These are phyloP conservation scores for Drosophila nr. medialis DNA, from an alignment of 2,888 invertebrate genomes.

Conservation along the genomic window DNA sequence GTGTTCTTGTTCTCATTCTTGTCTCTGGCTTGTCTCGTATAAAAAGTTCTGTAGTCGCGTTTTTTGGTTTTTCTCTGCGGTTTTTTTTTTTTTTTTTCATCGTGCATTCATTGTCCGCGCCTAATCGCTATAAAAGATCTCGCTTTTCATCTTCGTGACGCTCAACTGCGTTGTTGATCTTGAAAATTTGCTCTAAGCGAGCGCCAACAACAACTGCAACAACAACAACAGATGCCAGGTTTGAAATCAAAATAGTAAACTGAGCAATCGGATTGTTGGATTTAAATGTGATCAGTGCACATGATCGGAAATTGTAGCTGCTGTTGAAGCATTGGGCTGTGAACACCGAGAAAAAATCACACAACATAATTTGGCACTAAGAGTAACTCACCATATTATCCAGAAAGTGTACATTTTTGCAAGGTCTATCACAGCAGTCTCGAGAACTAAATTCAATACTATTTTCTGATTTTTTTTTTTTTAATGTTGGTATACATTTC, in stretches of 20 bases:
- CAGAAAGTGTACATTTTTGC: neutral
- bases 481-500: neutral
- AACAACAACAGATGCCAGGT: slow-evolving; percentile 31
- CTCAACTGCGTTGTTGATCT: slow-evolving; percentile 76
- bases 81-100: slow-evolving; percentile 53
- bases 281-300: slow-evolving; percentile 48
- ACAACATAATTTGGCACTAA: neutral
- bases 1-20: slow-evolving; percentile 79
- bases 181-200: slow-evolving; percentile 67
- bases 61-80: slow-evolving; percentile 44
- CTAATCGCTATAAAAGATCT: slow-evolving; percentile 75
- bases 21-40: slow-evolving; percentile 56
- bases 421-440: neutral
- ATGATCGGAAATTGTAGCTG: slow-evolving; percentile 59
- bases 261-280: slow-evolving; percentile 50
- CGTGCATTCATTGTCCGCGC: slow-evolving; percentile 77
- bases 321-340: slow-evolving; percentile 30
- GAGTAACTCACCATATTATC: neutral
- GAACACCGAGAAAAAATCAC: slow-evolving; percentile 39
- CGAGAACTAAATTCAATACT: neutral
- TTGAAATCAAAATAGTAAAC: slow-evolving; percentile 60
- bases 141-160: slow-evolving; percentile 80
- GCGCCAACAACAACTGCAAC: slow-evolving; percentile 28
- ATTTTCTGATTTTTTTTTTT: neutral
- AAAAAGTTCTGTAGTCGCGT: slow-evolving; percentile 50